Evolutionary conservation across 1,140 invertebrate species (phyloP), one percentile per base, ranked within the genome.

Genomic region (Pemphigus obesinymphae): DNA sequence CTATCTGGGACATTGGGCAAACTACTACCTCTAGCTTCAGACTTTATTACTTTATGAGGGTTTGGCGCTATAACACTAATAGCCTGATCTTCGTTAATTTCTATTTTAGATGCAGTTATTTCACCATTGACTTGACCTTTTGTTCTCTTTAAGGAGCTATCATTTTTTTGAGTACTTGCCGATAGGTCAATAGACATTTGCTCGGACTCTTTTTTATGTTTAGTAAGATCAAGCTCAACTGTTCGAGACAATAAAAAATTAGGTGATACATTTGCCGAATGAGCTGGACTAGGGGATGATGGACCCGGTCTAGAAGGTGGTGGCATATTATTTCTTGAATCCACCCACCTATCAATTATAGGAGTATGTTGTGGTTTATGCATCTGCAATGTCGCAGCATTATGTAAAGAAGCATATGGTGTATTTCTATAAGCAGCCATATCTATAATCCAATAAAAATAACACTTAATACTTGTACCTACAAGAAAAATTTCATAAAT

Each of bases 11-110:
- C 0, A 29, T 61, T 1, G 29, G 70, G 26, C 26, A 17, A 78
- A 50, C 72, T 8, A 43, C 53, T 63, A 50, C 29, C 34, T 78
- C 17, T 20, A 6, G 1, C n/a, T 45, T 63, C 66, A 63, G 55
- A 63, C 20, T 43, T 80, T 20, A 63, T 61, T 29, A 43, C 23
- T 63, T 76, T 66, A 29, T 82, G 78, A 68, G 83, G 83, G 53
- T 83, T 84, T 6, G 82, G 63, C 26, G 83, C 84, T 53, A 84
- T 84, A 31, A 84, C 84, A 76, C 84, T 84, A 20, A 84, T 82
- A 63, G 70, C 10, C 13, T 76, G 34, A 3, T 80, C 76, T 29
- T 63, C 76, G 4, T 13, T 50, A 50, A 4, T 31, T 73, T 20
- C 70, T 75, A 31, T 37, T 48, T 82, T 82, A 37, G 50, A 73